Percentiles rank a stretch among this genome's conserved stretches.
phyloP scores from a whole-genome alignment of 2,888 invertebrate species.

The Drosophila algonquin region DNA sequence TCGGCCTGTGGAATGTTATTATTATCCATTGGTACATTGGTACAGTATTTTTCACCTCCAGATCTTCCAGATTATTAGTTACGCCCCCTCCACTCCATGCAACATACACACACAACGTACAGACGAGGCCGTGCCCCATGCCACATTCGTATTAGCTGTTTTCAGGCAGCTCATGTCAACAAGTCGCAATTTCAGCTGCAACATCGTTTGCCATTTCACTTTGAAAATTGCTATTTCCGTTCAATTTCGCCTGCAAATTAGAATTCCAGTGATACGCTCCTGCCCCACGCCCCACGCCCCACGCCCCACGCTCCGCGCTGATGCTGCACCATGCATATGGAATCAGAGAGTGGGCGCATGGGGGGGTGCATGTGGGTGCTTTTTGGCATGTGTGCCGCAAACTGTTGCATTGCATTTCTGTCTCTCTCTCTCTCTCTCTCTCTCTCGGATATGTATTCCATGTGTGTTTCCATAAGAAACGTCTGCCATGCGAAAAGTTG shows the following conservation, averaged over 20 bases:
- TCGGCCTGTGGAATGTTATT: slow-evolving; percentile 23
- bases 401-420: slow-evolving; percentile 34
- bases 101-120: not conserved
- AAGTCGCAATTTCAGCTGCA: slow-evolving; percentile 58
- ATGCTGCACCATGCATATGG: slow-evolving; percentile 61
- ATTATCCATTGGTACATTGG: slow-evolving; percentile 18
- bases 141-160: not conserved
- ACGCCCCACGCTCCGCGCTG: no score
- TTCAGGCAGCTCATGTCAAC: slow-evolving; percentile 33
- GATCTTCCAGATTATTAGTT: not conserved
- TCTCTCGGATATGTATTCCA: slow-evolving; percentile 30
- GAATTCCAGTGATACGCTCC: slow-evolving; percentile 78
- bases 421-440: slow-evolving; percentile 28
- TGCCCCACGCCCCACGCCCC: no score
- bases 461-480: slow-evolving; percentile 16
- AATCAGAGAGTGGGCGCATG: slow-evolving; percentile 44
- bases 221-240: slow-evolving; percentile 81
- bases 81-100: not conserved
- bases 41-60: not conserved
- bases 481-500: slow-evolving; percentile 23
- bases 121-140: not conserved
- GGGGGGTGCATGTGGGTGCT: slow-evolving; percentile 16
- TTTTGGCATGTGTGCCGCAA: slow-evolving; percentile 30
- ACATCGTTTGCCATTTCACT: slow-evolving; percentile 71
- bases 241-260: slow-evolving; percentile 79